Percentiles rank a stretch among this genome's conserved stretches.
These are phyloP conservation scores for Heliangelus exortis DNA, from an alignment of 2,797 vertebrate genomes.

Conservation along the genomic window DNA sequence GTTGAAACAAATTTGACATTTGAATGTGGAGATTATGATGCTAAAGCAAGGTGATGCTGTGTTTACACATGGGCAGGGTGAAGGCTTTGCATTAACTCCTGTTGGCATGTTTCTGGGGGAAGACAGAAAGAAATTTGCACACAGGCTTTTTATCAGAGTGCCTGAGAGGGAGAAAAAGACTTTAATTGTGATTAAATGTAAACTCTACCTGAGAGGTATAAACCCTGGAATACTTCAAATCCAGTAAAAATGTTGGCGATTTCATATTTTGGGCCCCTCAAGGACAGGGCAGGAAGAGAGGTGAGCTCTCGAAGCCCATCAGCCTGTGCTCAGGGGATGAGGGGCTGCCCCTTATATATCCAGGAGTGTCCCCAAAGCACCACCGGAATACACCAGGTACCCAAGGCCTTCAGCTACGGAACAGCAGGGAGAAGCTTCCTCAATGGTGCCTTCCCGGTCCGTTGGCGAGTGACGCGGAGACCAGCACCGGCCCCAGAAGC, in stretches of 20 bases:
- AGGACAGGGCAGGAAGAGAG: no score
- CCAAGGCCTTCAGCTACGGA: neutral
- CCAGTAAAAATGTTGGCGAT: neutral
- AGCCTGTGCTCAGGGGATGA: neutral
- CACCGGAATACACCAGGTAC: no score
- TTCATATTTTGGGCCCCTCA: neutral
- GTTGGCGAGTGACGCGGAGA: neutral
- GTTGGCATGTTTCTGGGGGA: neutral
- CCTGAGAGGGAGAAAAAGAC: neutral
- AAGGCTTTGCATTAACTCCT: neutral
- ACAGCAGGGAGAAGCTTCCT: no score
- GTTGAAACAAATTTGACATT: neutral
- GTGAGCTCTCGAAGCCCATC: neutral
- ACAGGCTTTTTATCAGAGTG: neutral
- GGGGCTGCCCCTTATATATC: no score
- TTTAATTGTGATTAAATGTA: neutral
- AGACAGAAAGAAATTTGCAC: neutral
- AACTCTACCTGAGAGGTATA: neutral
- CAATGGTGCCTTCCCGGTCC: neutral
- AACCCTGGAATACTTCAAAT: neutral
- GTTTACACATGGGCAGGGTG: neutral
- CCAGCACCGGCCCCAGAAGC: neutral
- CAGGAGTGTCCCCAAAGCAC: neutral
- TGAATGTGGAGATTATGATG: accelerated
- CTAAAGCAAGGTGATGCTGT: neutral